phyloP scores from a whole-genome alignment of 2,888 invertebrate genomes.

The Lydus trimaculatus region DNA sequence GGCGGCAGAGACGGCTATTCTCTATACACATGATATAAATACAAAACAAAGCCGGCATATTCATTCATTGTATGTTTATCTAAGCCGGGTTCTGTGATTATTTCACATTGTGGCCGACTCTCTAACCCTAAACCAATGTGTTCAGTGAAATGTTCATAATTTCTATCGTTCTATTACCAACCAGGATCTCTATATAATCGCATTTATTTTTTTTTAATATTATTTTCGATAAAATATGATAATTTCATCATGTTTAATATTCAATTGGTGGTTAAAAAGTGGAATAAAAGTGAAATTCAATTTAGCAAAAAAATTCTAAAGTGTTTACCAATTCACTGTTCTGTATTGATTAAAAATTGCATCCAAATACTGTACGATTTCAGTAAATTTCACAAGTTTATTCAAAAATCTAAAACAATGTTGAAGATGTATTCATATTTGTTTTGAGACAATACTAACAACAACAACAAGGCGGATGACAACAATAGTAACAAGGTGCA shows the following conservation, averaged over 20 bases:
- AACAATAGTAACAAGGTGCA: slow-evolving; percentile 2
- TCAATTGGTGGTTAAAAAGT: too few relatives aligned
- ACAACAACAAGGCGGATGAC: not conserved
- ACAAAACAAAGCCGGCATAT: slow-evolving; percentile 23
- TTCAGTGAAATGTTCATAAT: slow-evolving; percentile 28
- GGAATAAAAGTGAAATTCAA: too few relatives aligned
- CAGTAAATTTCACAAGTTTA: not conserved
- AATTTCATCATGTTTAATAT: too few relatives aligned
- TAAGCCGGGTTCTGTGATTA: slow-evolving; percentile 30
- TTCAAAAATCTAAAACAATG: not conserved
- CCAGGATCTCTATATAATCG: too few relatives aligned
- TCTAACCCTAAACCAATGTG: slow-evolving; percentile 18
- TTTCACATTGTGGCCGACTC: slow-evolving; percentile 30
- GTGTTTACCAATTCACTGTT: not conserved
- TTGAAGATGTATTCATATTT: not conserved
- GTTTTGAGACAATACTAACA: not conserved
- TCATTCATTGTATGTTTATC: slow-evolving; percentile 28
- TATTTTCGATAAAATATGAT: too few relatives aligned
- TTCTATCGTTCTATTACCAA: slow-evolving; percentile 14
- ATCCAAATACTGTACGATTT: too few relatives aligned
- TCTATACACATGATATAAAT: slow-evolving; percentile 9
- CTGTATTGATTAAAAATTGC: not conserved
- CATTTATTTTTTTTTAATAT: slow-evolving; percentile 8
- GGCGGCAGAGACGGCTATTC: not conserved
- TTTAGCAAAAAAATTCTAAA: not conserved